These are phyloP conservation scores for Lithophane socia DNA, from an alignment of 2,888 invertebrate species.

Conservation along the genomic window DNA sequence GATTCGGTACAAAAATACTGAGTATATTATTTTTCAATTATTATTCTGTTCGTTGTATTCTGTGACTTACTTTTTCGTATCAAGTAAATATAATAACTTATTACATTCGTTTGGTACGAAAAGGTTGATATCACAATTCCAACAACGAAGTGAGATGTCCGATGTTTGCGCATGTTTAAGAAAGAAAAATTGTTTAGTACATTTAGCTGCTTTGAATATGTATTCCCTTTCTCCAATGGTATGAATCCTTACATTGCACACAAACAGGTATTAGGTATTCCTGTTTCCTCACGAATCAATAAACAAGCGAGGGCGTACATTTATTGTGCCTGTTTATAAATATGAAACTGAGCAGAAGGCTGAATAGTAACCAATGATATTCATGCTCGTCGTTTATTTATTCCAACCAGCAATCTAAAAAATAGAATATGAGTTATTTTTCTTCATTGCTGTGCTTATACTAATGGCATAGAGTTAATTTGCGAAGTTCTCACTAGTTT, in stretches of 20 bases:
- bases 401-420: not conserved
- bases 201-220: slow-evolving; percentile 21
- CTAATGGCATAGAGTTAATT: not conserved
- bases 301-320: slow-evolving; percentile 12
- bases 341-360: slow-evolving; percentile 2
- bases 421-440: not conserved
- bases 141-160: not conserved
- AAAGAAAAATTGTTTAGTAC: not conserved
- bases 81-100: no score
- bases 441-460: not conserved
- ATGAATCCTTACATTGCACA: slow-evolving; percentile 31
- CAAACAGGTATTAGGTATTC: slow-evolving; percentile 21
- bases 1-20: no score
- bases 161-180: not conserved
- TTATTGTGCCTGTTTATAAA: slow-evolving; percentile 15
- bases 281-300: slow-evolving; percentile 38
- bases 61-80: no score
- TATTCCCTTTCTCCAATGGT: slow-evolving; percentile 10
- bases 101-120: not conserved
- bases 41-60: not conserved
- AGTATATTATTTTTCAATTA: not conserved
- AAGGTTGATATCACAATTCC: not conserved
- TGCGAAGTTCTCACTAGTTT: not conserved
- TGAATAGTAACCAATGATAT: slow-evolving; percentile 20
- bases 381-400: slow-evolving; percentile 14